Conservation (phyloP, 2,113 vertebrate genomes). For the Scophthalmus maximus region DNA sequence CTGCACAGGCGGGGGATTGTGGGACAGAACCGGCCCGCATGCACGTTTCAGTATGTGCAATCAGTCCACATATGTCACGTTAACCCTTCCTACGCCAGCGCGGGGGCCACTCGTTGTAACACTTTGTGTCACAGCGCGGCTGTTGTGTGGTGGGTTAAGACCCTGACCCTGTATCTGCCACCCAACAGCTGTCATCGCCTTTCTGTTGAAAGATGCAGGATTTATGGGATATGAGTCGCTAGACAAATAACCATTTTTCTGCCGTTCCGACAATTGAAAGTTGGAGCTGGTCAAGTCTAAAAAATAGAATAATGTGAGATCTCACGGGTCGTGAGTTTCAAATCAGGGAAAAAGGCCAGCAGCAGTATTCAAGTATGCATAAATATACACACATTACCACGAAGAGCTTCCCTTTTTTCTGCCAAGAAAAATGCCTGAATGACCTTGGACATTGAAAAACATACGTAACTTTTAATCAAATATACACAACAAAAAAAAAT, state of each 20-base stretch:
- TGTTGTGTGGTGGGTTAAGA: not conserved
- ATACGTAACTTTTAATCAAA: constrained; percentile 7
- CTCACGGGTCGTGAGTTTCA: not conserved
- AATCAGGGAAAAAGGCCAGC: not conserved
- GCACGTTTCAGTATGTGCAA: constrained; percentile 44
- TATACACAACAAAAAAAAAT: constrained; percentile 6
- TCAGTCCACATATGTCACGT: constrained; percentile 54
- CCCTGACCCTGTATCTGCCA: not conserved
- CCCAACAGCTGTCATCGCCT: too few relatives aligned
- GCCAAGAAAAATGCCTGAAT: constrained; percentile 1
- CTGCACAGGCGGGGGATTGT: constrained; percentile 46
- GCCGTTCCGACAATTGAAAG: too few relatives aligned
- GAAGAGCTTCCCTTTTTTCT: not conserved
- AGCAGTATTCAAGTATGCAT: not conserved
- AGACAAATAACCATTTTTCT: constrained; percentile 4
- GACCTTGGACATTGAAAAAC: not conserved
- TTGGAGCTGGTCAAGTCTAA: too few relatives aligned
- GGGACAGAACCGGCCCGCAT: constrained; percentile 21
- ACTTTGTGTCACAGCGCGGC: not conserved
- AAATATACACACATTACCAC: not conserved
- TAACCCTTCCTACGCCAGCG: constrained; percentile 50
- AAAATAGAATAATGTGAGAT: not conserved
- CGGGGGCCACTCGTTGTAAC: constrained; percentile 42
- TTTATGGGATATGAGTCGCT: constrained; percentile 7
- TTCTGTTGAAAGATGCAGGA: not conserved